These are phyloP conservation scores for Plebejus argus DNA, from an alignment of 2,888 invertebrate species.

Conservation along the genomic window DNA sequence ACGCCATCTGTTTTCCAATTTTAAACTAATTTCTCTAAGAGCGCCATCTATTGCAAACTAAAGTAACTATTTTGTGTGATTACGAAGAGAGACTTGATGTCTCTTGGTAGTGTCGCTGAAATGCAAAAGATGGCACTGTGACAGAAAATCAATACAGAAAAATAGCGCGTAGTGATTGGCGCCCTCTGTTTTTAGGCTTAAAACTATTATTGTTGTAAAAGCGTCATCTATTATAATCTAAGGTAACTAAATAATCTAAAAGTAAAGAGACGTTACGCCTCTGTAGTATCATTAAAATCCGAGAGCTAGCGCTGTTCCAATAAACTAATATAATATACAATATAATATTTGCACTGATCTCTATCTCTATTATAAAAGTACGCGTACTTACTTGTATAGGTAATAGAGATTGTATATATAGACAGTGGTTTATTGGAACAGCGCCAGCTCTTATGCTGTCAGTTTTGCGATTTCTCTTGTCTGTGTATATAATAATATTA, in stretches of 20 bases:
- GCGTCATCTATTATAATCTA: not conserved
- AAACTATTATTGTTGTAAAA: not conserved
- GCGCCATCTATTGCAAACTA: not conserved
- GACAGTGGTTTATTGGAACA: no score
- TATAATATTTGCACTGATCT: no score
- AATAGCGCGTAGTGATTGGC: not conserved
- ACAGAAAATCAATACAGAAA: not conserved
- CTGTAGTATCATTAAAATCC: not conserved
- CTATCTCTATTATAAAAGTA: no score
- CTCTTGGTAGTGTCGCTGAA: not conserved
- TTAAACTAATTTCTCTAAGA: not conserved
- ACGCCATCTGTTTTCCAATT: not conserved
- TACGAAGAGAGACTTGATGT: not conserved
- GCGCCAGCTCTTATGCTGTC: no score
- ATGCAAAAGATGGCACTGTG: not conserved
- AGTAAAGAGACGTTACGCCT: not conserved
- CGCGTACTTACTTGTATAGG: no score
- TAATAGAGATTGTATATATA: no score
- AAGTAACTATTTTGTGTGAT: not conserved
- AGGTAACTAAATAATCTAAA: not conserved
- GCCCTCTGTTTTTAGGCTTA: not conserved
- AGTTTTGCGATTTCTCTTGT: no score
- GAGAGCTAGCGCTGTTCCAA: not conserved
- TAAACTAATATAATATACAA: no score
- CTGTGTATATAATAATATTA: no score